Base-by-base conservation (phyloP, 2,888 invertebrate genomes). In the Cephalotes varians region DNA sequence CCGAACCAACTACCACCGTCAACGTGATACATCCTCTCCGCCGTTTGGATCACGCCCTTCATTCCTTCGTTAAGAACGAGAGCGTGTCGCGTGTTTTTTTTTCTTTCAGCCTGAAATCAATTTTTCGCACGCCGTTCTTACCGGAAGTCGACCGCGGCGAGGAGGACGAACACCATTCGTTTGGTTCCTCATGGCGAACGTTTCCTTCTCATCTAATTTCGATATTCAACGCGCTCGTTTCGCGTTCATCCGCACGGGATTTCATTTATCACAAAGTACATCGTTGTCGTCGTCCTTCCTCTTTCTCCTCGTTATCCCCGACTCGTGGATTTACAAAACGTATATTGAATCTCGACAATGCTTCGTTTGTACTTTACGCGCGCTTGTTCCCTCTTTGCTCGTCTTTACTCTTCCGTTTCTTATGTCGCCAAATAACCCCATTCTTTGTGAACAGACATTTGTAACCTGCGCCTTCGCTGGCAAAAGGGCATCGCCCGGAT, bases 341-440 rank as follows among this genome's bases (percentile, higher is more conserved):
- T 82, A 80, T 82, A 81, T 83, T 82, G 80, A 87, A 82, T 85
- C 77, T 85, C 77, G 72, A 73, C 64, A 67, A 81, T 54, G 69
- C 58, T 80, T 65, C 79, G 62, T 54, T 67, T 62, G 12, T 40
- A 51, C 58, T 37, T 56, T 49, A 49, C 34, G 21, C 60, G 28
- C 69, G 44, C 34, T 72, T 51, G 67, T 51, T 21, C 51, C 64
- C 54, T 58, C 67, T 28, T 56, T 31, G 54, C 25, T 49, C 54
- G 31, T 54, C 51, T 64, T 18, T 51, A 37, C 49, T 44, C 69
- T 49, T 54, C 44, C 31, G 18, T 21, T 40, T 62, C 62, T 49
- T 56, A 49, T 21, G n/a, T 80, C 44, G 40, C 64, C 21, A 37
- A 40, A 54, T 77, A 77, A 47, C 37, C 56, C 28, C 47, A 76